Evolutionary conservation across 92 coral and sea anemone species (phyloP), one percentile per base, ranked within the genome.

Genomic region (Epizoanthus fatuus): DNA sequence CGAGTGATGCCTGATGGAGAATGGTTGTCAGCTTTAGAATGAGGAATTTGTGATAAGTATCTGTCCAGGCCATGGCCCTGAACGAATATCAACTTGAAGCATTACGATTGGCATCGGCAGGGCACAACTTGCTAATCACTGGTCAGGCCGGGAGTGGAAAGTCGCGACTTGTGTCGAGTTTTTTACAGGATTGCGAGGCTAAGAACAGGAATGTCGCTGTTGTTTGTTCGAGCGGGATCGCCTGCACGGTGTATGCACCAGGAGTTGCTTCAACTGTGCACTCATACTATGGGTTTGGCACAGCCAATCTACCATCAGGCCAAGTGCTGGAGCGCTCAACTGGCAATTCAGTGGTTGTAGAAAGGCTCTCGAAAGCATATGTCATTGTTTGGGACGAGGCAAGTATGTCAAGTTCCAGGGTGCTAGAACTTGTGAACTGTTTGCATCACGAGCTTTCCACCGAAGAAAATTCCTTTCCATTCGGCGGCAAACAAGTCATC

Each of bases 301-400:
- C 75, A 1, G 83, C 89, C 16, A 44, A 85, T 32, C 60, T 15
- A 38, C 81, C 81, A 10, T 84, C 59, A 51, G 19, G 20, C n/a
- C 39, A 56, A 58, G 75, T 84, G 39, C 15, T 85, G 38, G 72
- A 73, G 35, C 35, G 75, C 19, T 58, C 88, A 1, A 62, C 29
- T 8, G 66, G 38, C 14, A 84, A 84, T 64, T 59, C 65, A 20
- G n/a, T 74, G 56, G 74, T 49, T 40, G 3, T 19, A 29, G 70
- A 85, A 40, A 16, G 58, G 44, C 9, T 62, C 16, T 63, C 52
- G 49, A 35, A 62, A 14, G 74, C 40, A 35, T 53, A 84, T 44
- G 59, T 52, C 40, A 57, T 85, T 8, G 70, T 85, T 44, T 74
- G 88, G 88, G 88, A 74, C 62, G 68, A 85, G 45, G 83, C 72